These are phyloP conservation scores for Euglossa dilemma DNA, from an alignment of 1,140 invertebrate genomes.

Conservation along the genomic window DNA sequence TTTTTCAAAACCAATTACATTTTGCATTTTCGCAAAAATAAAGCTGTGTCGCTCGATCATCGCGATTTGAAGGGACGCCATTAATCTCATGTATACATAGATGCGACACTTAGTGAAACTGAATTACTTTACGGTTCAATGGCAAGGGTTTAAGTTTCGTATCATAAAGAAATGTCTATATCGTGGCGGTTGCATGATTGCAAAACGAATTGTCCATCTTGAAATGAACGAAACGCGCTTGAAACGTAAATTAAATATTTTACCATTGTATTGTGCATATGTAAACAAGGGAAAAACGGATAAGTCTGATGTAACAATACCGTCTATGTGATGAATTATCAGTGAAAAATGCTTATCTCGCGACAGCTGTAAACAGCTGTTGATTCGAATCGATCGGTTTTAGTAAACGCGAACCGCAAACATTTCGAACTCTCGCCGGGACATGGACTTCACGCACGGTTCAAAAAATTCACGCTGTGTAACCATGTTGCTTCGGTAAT, in stretches of 20 bases:
- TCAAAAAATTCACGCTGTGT: neutral
- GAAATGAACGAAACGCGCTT: neutral
- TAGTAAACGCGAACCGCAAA: neutral
- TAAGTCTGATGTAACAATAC: slow-evolving; percentile 12
- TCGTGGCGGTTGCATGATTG: neutral
- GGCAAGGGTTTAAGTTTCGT: too few relatives aligned
- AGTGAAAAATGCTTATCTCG: neutral
- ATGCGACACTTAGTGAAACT: neutral
- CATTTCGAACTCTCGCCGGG: neutral
- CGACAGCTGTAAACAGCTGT: neutral
- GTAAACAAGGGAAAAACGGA: neutral
- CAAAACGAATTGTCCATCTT: neutral
- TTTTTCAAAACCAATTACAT: neutral
- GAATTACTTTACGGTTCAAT: neutral
- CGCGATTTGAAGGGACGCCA: neutral
- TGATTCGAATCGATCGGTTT: slow-evolving; percentile 23
- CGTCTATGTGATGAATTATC: neutral
- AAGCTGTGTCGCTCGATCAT: neutral
- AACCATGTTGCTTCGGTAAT: slow-evolving; percentile 8
- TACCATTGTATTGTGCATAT: neutral
- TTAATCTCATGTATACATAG: neutral
- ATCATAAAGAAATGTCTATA: too few relatives aligned
- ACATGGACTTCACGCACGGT: neutral
- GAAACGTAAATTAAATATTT: neutral
- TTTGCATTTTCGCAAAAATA: neutral